Conservation (phyloP, 2,888 invertebrate species). For the Trichogramma evanescens region DNA sequence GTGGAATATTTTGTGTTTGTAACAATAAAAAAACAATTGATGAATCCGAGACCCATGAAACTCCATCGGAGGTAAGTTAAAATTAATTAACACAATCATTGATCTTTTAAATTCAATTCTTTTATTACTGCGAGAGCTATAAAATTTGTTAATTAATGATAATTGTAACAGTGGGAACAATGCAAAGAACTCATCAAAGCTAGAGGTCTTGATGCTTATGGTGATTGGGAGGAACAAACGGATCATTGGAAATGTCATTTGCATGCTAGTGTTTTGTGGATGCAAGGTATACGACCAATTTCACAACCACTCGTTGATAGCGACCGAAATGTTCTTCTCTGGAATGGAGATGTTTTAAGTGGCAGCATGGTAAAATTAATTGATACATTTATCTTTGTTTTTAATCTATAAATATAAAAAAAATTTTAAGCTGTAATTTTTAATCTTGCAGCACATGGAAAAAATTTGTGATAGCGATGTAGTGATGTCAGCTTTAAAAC, state of each 20-base stretch:
- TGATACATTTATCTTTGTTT: background rate
- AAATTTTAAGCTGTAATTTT: background rate
- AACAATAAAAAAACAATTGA: too few species aligned
- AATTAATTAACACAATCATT: too few species aligned
- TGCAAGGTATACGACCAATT: conserved; percentile 63
- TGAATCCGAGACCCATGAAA: too few species aligned
- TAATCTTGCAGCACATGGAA: conserved; percentile 15
- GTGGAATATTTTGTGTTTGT: too few species aligned
- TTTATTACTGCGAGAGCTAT: too few species aligned
- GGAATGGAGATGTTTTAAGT: conserved; percentile 85
- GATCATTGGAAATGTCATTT: conserved; percentile 39
- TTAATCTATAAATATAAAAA: background rate
- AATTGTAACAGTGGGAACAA: conserved; percentile 41
- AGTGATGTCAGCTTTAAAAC: conserved; percentile 27
- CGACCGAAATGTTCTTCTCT: conserved; percentile 62
- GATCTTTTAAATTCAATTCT: too few species aligned
- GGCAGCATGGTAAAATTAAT: conserved; percentile 44
- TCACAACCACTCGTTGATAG: conserved; percentile 62
- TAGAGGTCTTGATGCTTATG: conserved; percentile 54
- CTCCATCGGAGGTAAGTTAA: too few species aligned
- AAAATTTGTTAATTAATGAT: too few species aligned
- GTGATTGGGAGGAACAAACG: conserved; percentile 23
- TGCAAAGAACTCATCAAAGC: conserved; percentile 48
- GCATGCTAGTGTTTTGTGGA: conserved; percentile 67
- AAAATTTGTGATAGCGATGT: conserved; percentile 28